These are phyloP conservation scores for Cnemophilus loriae DNA, from an alignment of 2,113 vertebrate species.

Conservation along the genomic window DNA sequence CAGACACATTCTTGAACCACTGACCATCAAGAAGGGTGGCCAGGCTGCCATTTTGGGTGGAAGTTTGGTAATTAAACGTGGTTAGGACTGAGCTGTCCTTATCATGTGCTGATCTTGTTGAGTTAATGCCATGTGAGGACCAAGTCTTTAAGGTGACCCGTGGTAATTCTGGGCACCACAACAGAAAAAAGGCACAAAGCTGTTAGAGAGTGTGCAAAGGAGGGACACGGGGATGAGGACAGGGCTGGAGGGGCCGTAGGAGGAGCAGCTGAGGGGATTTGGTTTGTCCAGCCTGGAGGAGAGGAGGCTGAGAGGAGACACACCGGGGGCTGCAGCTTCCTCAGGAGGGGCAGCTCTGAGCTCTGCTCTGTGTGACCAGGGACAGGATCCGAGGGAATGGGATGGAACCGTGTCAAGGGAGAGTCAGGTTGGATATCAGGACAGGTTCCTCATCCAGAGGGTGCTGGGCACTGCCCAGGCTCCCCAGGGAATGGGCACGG, in stretches of 20 bases:
- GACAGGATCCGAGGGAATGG: background rate
- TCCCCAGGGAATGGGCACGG: background rate
- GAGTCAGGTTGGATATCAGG: background rate
- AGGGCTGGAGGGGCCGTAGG: background rate
- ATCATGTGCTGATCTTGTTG: rapidly evolving
- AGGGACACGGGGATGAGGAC: background rate
- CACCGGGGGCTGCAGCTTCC: rapidly evolving
- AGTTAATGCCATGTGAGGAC: background rate
- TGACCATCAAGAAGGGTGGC: rapidly evolving
- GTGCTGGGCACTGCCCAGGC: background rate
- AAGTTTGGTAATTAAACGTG: background rate
- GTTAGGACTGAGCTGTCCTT: background rate
- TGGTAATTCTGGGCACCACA: rapidly evolving
- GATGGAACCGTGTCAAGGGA: rapidly evolving
- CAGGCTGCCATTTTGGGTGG: background rate
- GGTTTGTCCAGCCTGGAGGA: background rate
- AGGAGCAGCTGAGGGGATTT: background rate
- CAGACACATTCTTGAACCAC: rapidly evolving
- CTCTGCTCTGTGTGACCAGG: background rate
- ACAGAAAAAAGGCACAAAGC: rapidly evolving
- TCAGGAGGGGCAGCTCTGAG: background rate
- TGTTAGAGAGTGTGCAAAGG: background rate
- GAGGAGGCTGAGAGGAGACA: background rate
- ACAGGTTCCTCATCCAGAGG: background rate
- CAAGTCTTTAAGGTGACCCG: background rate